These are phyloP conservation scores for Picus viridis DNA, from an alignment of 2,797 vertebrate genomes.

Conservation along the genomic window DNA sequence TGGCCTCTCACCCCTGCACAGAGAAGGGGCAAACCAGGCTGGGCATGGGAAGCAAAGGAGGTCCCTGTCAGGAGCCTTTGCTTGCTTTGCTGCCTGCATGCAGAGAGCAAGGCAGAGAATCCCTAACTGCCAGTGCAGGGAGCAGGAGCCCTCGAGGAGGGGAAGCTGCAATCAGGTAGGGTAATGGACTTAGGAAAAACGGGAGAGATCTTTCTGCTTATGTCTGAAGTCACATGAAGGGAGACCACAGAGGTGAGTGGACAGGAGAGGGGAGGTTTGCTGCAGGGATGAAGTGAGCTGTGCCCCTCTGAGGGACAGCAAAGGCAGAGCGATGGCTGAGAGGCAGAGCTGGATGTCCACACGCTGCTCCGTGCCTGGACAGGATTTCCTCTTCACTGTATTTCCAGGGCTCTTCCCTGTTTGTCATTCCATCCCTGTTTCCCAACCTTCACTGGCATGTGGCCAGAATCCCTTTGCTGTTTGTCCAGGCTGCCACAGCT, in stretches of 20 bases:
- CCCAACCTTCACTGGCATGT: rapidly evolving
- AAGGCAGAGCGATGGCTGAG: not conserved
- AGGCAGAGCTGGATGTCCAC: not conserved
- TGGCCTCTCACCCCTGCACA: not conserved
- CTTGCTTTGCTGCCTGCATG: not conserved
- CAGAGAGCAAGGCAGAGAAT: not conserved
- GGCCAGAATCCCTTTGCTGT: not conserved
- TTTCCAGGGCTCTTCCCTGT: not conserved
- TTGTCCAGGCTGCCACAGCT: not conserved
- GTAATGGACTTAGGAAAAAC: not conserved
- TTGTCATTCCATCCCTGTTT: not conserved
- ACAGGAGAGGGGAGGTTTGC: not conserved
- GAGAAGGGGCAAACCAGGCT: not conserved
- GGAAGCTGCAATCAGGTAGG: not conserved
- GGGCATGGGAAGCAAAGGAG: not conserved
- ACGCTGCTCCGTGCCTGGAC: not conserved
- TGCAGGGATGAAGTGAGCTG: not conserved
- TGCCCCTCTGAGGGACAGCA: not conserved
- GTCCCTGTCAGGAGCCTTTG: not conserved
- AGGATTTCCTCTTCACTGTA: not conserved
- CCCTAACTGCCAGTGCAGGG: not conserved
- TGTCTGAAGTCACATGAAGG: not conserved
- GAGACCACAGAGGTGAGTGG: not conserved
- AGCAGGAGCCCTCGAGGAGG: not conserved
- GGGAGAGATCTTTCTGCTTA: not conserved